Evolutionary conservation across 2,888 invertebrate genomes (phyloP), one percentile per base, ranked within the genome.

Genomic region (Crocallis elinguaria): DNA sequence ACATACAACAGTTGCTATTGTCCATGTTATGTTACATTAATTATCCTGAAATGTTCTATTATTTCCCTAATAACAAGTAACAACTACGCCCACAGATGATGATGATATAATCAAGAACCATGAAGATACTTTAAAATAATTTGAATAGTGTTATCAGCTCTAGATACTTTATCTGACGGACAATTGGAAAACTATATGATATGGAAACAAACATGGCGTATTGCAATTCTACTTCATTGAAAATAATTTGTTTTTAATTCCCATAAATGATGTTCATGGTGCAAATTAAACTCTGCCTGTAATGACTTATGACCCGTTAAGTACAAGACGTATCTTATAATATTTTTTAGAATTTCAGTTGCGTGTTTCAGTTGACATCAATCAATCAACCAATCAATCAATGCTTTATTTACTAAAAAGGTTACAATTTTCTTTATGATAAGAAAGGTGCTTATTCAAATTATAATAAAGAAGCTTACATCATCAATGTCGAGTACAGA

Each of bases 161-260:
- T 7, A 25, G n/a, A 25, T n/a, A 9, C 25, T 7, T 25, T 25
- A 25, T n/a, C 25, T 25, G 25, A 25, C 11, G 48, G 30, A 49
- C 56, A 19, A 63, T 45, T 51, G 56, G 39, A 44, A 58, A 62
- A 59, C 45, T 49, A 64, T 11, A 48, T 19, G 33, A 12, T 32
- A 37, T 7, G 38, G 33, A 36, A 41, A 36, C 53, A 44, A 41
- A 50, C 46, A 44, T 59, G 62, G 66, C 53, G 50, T 53, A 60
- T 62, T 63, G 43, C 64, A 69, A 69, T 67, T 72, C 67, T 71
- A 70, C 61, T 70, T 72, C 62, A 73, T 76, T 73, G 59, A 60
- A 52, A 52, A 53, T 72, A 71, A 73, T 74, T n/a, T 71, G 66
- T 49, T 68, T 68, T 65, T 68, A 69, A 72, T 74, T 68, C 57